Evolutionary conservation across 1,140 invertebrate species (phyloP), one percentile per base, ranked within the genome.

Genomic region (Danaus plexippus): DNA sequence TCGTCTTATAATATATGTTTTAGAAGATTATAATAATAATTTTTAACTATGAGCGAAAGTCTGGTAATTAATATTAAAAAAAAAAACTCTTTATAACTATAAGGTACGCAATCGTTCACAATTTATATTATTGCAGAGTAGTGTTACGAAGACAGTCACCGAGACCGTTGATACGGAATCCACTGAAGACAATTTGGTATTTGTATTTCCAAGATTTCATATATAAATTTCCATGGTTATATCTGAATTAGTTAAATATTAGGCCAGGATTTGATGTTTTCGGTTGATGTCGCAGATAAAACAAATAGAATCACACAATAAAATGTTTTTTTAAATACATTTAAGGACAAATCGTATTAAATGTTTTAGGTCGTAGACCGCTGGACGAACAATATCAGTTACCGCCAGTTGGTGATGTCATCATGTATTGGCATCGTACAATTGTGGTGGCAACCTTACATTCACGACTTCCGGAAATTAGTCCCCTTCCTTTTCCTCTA

Each of bases 341-440:
- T 32, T 32, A 32, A 32, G 18, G 13, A 47, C 10, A 44, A 7
- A 56, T 52, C 8, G 53, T 49, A 45, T 54, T 44, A 15, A 47
- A 54, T 58, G 13, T 54, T 52, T 49, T 58, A 83, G 77, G 58
- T 69, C 11, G 40, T 52, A 47, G 80, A 84, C 50, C 57, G 83
- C 56, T 86, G 83, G 83, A 75, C 78, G 6, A 77, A 86, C 66
- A 84, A 82, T 57, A 86, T 86, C 59, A 77, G 59, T 13, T 86
- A 86, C 59, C 75, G 73, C 1, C 80, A 86, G 43, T 64, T 86
- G 3, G 80, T 86, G 0, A 55, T 80, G 15, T 86, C 83, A 0
- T 73, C 80, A 0, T 82, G 78, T 52, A 74, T 86, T 42, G 73
- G 83, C 0, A 76, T 86, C 9, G 43, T 77, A 0, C 83, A 86